phyloP scores from a whole-genome alignment of 2,888 invertebrate genomes.

The Herminia tarsipennalis region DNA sequence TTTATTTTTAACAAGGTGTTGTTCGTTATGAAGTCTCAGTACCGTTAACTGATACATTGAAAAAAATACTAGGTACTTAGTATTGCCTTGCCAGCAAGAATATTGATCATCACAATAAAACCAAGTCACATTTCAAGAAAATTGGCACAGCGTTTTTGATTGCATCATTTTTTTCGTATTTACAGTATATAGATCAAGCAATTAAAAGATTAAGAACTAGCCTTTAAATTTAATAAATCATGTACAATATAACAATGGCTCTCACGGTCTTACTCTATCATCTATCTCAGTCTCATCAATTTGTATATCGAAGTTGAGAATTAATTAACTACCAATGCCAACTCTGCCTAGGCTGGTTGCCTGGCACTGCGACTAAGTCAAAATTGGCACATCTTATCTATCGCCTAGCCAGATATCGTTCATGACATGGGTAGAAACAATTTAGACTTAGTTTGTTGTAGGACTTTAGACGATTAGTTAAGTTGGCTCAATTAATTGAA shows the following conservation, averaged over 20 bases:
- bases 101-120: no score
- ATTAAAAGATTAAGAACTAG: no score
- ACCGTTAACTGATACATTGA: no score
- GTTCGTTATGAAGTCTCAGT: no score
- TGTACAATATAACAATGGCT: not conserved
- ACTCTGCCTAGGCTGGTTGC: conserved; percentile 48
- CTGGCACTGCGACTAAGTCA: conserved; percentile 49
- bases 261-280: conserved; percentile 13
- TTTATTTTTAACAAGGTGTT: no score
- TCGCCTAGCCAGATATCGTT: conserved; percentile 55
- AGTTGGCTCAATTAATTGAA: no score
- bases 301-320: conserved; percentile 60
- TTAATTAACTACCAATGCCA: conserved; percentile 68
- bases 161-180: not conserved
- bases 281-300: conserved; percentile 67
- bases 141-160: no score
- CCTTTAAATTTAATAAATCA: no score
- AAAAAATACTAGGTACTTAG: no score
- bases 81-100: no score
- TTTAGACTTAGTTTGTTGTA: conserved; percentile 27
- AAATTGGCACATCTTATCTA: conserved; percentile 72
- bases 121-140: no score
- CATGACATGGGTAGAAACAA: conserved; percentile 59
- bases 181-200: not conserved
- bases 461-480: not conserved